phyloP scores from a whole-genome alignment of 2,888 invertebrate genomes.

The Leptinotarsa haldemani region DNA sequence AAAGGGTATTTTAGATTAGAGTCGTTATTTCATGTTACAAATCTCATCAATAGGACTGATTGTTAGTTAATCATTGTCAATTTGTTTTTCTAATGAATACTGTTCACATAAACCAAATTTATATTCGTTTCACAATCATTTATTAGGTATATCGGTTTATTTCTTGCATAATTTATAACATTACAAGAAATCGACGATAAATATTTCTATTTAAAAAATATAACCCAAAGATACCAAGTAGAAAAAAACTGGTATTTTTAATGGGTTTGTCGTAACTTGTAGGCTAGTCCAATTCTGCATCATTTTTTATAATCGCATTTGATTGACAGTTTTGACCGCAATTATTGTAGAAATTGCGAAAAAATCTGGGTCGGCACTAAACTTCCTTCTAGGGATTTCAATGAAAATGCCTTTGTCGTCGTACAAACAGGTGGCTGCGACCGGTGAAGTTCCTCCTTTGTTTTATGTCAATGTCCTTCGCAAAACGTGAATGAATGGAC shows the following conservation, averaged over 20 bases:
- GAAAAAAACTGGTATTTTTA: conserved; percentile 21
- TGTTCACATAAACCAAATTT: neutral
- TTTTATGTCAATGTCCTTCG: conserved; percentile 34
- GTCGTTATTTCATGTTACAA: too few relatives aligned
- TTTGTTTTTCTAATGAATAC: neutral
- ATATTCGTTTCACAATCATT: neutral
- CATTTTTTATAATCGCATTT: conserved; percentile 34
- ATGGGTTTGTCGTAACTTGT: neutral
- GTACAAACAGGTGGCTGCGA: conserved; percentile 31
- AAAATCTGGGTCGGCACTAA: conserved; percentile 45
- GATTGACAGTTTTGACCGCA: conserved; percentile 42
- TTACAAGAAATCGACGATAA: conserved; percentile 18
- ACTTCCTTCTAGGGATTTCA: conserved; percentile 41
- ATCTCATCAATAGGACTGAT: too few relatives aligned
- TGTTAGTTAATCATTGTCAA: neutral
- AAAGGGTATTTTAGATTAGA: too few relatives aligned
- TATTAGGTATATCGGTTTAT: neutral
- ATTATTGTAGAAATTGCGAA: conserved; percentile 42
- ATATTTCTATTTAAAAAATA: conserved; percentile 22
- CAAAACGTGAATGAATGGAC: conserved; percentile 25
- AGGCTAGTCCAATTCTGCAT: conserved; percentile 19
- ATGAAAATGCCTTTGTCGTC: conserved; percentile 34
- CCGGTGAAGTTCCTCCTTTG: conserved; percentile 38
- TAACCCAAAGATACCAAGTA: neutral
- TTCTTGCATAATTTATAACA: conserved; percentile 18